Evolutionary conservation across 2,797 vertebrate species (phyloP), one percentile per base, ranked within the genome.

Genomic region (Chiroxiphia lanceolata): DNA sequence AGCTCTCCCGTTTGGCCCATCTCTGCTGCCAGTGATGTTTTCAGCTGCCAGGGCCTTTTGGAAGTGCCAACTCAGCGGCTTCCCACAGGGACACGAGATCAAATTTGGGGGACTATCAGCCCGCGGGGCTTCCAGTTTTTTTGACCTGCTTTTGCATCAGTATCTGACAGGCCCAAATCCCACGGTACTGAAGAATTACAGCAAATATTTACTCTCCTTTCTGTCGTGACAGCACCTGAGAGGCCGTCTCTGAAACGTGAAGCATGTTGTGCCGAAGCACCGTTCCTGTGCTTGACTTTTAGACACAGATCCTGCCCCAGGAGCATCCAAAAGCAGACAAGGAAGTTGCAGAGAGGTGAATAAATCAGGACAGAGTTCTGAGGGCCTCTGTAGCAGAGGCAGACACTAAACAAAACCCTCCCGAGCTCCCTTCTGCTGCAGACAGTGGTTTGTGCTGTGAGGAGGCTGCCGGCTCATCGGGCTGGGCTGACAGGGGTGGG

Each of bases 161-260:
- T 38, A 26, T 34, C 84, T 91, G 87, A 65, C 83, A 83, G 85
- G 27, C 36, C 83, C 20, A 86, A 89, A 93, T 77, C 61, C 72
- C 79, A 34, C 9, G 27, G 42, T 27, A 67, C 82, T 22, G 11
- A 78, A 89, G 85, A 57, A 82, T 72, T 77, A 27, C 65, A 75
- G 69, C n/a, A 78, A 71, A 76, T 92, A 79, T 72, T 95, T 95
- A 50, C 61, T 91, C 38, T 64, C 40, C 33, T 68, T 90, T 87
- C 69, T 80, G 27, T 85, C 79, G 47, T 33, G 40, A 50, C 53
- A 64, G 68, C 64, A 71, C 48, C 79, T 89, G 87, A 38, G 70
- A 47, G 44, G 42, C 36, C 1, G 0, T 5, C n/a, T 71, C 57
- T 81, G 82, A 75, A 68, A 67, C 19, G 18, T 36, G 60, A 83